phyloP scores from a whole-genome alignment of 2,113 vertebrate genomes.

The Casuarius casuarius region DNA sequence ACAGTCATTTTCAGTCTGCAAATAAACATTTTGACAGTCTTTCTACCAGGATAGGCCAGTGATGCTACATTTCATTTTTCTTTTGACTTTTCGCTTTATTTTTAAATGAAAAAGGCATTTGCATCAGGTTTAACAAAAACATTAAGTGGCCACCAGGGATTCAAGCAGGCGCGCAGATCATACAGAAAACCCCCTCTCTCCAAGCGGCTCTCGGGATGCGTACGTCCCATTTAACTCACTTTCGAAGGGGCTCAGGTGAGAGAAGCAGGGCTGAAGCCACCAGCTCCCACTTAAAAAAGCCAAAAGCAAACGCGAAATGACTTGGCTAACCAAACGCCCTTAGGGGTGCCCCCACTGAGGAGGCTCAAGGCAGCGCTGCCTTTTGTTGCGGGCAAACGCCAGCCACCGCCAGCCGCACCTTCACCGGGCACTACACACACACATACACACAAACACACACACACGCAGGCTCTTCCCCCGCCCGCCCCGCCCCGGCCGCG shows the following conservation, averaged over 20 bases:
- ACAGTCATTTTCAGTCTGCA: background rate
- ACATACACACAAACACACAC: background rate
- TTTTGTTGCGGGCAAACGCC: background rate
- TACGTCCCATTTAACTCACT: background rate
- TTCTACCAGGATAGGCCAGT: background rate
- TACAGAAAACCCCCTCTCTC: background rate
- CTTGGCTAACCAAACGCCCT: fast-evolving
- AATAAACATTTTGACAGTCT: background rate
- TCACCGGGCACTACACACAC: background rate
- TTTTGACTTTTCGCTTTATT: background rate
- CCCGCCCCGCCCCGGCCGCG: background rate
- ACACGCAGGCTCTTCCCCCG: background rate
- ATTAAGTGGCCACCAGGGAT: too few species aligned
- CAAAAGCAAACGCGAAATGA: background rate
- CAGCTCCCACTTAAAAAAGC: background rate
- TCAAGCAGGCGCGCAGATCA: background rate
- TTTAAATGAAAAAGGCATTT: background rate
- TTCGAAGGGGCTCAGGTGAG: background rate
- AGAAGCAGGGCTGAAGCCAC: background rate
- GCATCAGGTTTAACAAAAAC: too few species aligned
- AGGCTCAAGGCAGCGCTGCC: background rate
- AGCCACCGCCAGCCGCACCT: background rate
- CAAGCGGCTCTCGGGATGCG: background rate
- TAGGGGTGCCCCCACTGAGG: background rate
- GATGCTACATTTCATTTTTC: background rate